These are phyloP conservation scores for Eretmochelys imbricata DNA, from an alignment of 2,113 vertebrate genomes.

Conservation along the genomic window DNA sequence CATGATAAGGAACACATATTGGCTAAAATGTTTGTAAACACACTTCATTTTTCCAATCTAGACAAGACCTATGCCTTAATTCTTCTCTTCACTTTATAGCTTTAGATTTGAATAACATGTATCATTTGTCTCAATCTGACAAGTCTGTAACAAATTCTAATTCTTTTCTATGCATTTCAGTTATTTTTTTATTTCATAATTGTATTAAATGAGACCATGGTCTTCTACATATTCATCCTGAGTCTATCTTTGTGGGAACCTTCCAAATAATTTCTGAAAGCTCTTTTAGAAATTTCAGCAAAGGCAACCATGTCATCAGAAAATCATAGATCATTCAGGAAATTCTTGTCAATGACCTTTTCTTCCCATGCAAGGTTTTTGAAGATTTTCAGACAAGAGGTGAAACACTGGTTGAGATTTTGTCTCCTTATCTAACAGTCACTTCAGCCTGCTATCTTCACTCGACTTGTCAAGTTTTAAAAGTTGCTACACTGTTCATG, in stretches of 20 bases:
- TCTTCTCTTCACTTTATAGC: not conserved
- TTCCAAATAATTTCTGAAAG: constrained; percentile 20
- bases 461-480: not conserved
- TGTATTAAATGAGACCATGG: not conserved
- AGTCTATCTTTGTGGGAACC: not conserved
- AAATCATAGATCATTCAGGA: not conserved
- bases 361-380: not conserved
- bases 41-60: not conserved
- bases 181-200: not conserved
- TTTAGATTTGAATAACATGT: not conserved
- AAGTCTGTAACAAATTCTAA: not conserved
- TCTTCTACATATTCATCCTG: not conserved
- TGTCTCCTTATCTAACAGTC: not conserved
- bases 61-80: not conserved
- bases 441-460: not conserved
- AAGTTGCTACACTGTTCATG: not conserved
- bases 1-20: not conserved
- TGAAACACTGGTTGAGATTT: not conserved
- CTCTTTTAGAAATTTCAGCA: not conserved
- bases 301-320: not conserved
- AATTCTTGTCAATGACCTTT: not conserved
- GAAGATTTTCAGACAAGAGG: not conserved
- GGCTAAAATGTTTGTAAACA: not conserved
- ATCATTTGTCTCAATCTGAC: not conserved
- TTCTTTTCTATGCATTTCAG: not conserved